Evolutionary conservation across 2,888 invertebrate species (phyloP).

Genomic region (Athalia cordata): DNA sequence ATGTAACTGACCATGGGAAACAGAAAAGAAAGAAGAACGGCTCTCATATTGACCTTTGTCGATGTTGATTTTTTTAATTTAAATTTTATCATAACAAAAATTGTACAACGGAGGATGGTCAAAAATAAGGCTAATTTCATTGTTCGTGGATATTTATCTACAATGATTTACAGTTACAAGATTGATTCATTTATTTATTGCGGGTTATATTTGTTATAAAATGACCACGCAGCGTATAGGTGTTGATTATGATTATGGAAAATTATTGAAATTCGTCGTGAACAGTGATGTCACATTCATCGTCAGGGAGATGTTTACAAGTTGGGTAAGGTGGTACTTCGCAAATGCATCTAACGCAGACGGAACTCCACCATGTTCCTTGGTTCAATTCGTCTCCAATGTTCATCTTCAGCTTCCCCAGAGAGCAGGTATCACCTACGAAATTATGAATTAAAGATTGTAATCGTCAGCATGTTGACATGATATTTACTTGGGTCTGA

Average conservation of each 20-base stretch:
- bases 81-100: too few relatives aligned
- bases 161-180: too few relatives aligned
- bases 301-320: slow-evolving; percentile 57
- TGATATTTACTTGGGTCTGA: not conserved
- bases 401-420: slow-evolving; percentile 60
- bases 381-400: slow-evolving; percentile 60
- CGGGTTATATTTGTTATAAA: not conserved
- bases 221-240: not conserved
- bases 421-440: slow-evolving; percentile 53
- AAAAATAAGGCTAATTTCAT: too few relatives aligned
- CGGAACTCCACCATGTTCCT: slow-evolving; percentile 54
- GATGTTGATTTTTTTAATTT: too few relatives aligned
- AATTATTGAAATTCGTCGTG: slow-evolving; percentile 45
- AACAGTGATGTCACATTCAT: slow-evolving; percentile 55
- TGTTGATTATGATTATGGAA: not conserved
- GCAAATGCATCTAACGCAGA: slow-evolving; percentile 62
- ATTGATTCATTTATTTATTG: too few relatives aligned
- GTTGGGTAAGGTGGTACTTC: slow-evolving; percentile 65
- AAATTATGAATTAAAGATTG: not conserved
- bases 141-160: too few relatives aligned
- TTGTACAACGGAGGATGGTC: too few relatives aligned
- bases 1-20: too few relatives aligned
- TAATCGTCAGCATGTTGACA: not conserved
- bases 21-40: too few relatives aligned
- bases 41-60: too few relatives aligned